Evolutionary conservation across 2,888 invertebrate genomes (phyloP).

Genomic region (Lasioglossum leucozonium): DNA sequence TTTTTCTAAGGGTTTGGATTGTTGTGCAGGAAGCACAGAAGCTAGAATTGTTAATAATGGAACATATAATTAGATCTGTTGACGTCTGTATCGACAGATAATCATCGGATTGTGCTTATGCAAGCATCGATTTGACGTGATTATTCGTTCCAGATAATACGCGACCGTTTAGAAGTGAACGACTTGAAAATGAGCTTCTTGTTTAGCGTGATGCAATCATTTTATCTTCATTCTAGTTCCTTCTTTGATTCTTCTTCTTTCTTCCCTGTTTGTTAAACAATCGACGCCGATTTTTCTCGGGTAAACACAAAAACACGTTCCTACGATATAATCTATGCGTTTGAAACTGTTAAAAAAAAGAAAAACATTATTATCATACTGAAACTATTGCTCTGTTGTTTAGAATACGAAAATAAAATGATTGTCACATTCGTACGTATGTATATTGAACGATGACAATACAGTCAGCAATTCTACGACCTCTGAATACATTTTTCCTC

Average conservation of each 20-base stretch:
- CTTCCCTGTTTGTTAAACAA: not conserved
- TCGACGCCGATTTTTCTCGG: not conserved
- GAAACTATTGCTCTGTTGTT: not conserved
- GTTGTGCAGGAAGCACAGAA: too few relatives aligned
- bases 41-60: not conserved
- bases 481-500: not conserved
- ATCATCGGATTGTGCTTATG: not conserved
- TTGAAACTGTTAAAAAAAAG: not conserved
- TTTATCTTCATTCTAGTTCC: not conserved
- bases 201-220: not conserved
- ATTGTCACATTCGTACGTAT: not conserved
- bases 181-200: not conserved
- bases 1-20: too few relatives aligned
- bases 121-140: not conserved
- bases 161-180: not conserved
- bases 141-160: too few relatives aligned
- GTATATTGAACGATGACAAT: not conserved
- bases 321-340: too few relatives aligned
- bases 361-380: not conserved
- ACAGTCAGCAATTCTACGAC: not conserved
- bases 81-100: not conserved
- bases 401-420: not conserved
- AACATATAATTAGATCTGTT: not conserved
- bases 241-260: not conserved
- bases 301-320: not conserved